Base-by-base conservation (phyloP, 1,140 invertebrate species). In the Telenomus remus region DNA sequence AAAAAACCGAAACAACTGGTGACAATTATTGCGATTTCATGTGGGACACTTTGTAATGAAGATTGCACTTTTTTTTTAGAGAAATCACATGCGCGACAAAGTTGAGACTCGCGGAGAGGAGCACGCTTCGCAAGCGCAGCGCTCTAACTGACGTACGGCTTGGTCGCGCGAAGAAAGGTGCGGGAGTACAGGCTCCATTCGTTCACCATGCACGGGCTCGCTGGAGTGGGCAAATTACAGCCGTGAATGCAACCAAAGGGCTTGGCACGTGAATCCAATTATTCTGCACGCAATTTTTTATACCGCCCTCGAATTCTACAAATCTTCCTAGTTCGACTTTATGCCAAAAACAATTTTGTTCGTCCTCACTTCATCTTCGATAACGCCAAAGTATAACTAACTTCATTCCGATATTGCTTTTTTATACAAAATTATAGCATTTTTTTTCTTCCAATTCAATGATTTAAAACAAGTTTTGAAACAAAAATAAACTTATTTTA, bases 111-210 rank as follows among this genome's bases (percentile, higher is more conserved):
- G 56, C 48, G 47, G n/a, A 9, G 8, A 39, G 9, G n/a, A 39
- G 79, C 78, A 79, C 49, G 54, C 44, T 48, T 48, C 61, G 37
- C 14, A 55, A 65, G 33, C 19, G 80, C 63, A 78, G 80, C 78
- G 80, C 82, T 78, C 79, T 71, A 83, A 86, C 84, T 86, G 82
- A 85, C 82, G 81, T 78, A 80, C 77, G 79, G 78, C 74, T 61
- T 50, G 74, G 78, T 74, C 74, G 79, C 81, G 78, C 79, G 82
- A 86, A 84, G 85, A 86, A 86, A 87, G 85, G 84, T 80, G 83
- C 84, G 84, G 81, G 84, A 82, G 84, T 82, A 66, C 72, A 49
- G 64, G 43, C 70, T 71, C 76, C 57, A 65, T 69, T 78, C 75
- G 74, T 72, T 76, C 73, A 56, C 66, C 73, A 71, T 78, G 64